Evolutionary conservation across 2,888 invertebrate genomes (phyloP), one percentile per base, ranked within the genome.

Genomic region (Bruchidius siliquastri): DNA sequence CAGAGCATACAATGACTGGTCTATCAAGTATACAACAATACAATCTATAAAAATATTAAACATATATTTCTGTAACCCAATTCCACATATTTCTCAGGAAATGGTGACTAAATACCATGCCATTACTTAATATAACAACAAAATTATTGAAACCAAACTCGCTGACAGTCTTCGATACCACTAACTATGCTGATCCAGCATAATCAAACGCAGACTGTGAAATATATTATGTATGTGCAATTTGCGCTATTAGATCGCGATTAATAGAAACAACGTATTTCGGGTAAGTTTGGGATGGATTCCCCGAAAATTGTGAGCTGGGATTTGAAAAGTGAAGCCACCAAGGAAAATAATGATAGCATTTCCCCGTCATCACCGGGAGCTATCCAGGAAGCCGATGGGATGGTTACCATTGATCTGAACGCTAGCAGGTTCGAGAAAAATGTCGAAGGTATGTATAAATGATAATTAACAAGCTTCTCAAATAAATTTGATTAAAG

Each of bases 321-420:
- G 10, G 69, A 71, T 66, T 70, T 72, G 68, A 21, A 70, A 69
- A 20, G 32, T 68, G 30, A 75, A 75, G 69, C 71, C 75, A 2
- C 71, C 67, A 10, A 76, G 76, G 49, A 49, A 49, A 49, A 4
- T 18, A 49, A 49, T 13, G 18, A 13, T 8, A 49, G 49, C 13
- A 13, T 1, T 8, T 49, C 70, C 77, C 32, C 76, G 76, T 13
- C 49, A 30, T n/a, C n/a, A 69, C 78, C 77, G 8, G 78, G 79
- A 75, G 81, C 82, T 21, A 84, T 84, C 74, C 76, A 77, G 72
- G 85, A 85, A 79, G 85, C 85, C 18, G 83, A 83, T 71, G 84
- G 82, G 20, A 83, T 85, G 84, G 82, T 82, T 18, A 83, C 82
- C 20, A 82, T 85, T 72, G 85, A 85, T 76, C 76, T 85, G 72